Evolutionary conservation across 2,888 invertebrate species (phyloP), one percentile per base, ranked within the genome.

Genomic region (Chrysomela aeneicollis): DNA sequence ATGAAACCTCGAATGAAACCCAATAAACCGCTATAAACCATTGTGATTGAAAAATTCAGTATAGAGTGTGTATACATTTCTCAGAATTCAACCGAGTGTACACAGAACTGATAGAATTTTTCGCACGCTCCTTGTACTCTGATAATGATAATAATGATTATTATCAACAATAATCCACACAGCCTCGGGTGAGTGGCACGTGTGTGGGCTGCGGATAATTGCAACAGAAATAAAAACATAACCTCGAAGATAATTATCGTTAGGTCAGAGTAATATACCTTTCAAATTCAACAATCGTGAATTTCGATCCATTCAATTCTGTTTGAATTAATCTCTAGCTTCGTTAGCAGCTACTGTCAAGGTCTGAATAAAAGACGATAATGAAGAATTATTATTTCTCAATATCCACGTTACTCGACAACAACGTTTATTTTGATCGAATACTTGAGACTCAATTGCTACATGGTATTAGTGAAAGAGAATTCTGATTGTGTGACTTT

Each of bases 201-300:
- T 65, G 61, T 53, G 64, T 61, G 49, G 58, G 58, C 61, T 32
- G 53, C 47, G 15, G 42, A 42, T 15, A 42, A 42, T 42, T 60
- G 30, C 12, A 57, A 57, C 52, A 61, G 53, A 59, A 30, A 52
- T 19, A 61, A 59, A 65, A 53, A 61, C 35, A 46, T 57, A 58
- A 65, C 65, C 65, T 37, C 58, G 65, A 61, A 54, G 30, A 58
- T 65, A 65, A 65, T 64, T 59, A 59, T 61, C 47, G 52, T 61
- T 54, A 52, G 58, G 58, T 65, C 61, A 61, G 57, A 61, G 57
- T 62, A 35, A 32, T 57, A 21, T 46, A 65, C 53, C 58, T 59
- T 65, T 61, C 61, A 19, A 65, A 49, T 65, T 42, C 42, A 42
- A 42, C 42, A 42, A 42, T 42, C 35, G 35, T 35, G 35, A 10